phyloP scores from a whole-genome alignment of 2,113 vertebrate species.

The Reinhardtius hippoglossoides region DNA sequence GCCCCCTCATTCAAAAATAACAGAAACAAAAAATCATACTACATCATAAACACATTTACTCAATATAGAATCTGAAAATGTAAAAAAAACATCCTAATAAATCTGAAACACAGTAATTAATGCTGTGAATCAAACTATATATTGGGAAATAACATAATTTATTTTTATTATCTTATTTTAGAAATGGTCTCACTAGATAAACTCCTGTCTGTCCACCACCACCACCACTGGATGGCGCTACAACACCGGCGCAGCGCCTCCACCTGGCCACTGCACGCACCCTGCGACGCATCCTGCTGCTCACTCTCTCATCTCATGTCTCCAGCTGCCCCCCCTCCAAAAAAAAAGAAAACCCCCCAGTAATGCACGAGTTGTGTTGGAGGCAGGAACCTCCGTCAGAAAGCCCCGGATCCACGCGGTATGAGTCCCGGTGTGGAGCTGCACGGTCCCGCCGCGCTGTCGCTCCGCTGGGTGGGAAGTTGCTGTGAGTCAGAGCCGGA shows the following conservation, averaged over 20 bases:
- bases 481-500: conserved; percentile 67
- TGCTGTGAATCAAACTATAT: too few species aligned
- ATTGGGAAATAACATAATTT: too few species aligned
- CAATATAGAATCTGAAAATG: too few species aligned
- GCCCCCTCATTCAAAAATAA: neutral
- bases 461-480: conserved; percentile 67
- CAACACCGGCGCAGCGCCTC: conserved; percentile 32
- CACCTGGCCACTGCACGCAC: neutral
- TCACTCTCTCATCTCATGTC: conserved; percentile 35
- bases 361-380: neutral
- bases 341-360: neutral
- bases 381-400: neutral
- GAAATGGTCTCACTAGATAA: too few species aligned
- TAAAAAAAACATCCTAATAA: too few species aligned
- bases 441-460: conserved; percentile 37
- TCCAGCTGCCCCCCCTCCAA: conserved; percentile 32
- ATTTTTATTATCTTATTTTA: neutral
- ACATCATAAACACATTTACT: neutral
- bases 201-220: conserved; percentile 20
- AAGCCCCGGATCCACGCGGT: neutral
- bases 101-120: too few species aligned
- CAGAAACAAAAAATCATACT: neutral
- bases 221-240: conserved; percentile 68
- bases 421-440: neutral
- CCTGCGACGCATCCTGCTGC: conserved; percentile 7